phyloP scores from a whole-genome alignment of 1,140 invertebrate genomes.

The Alviniconcha marisindica region DNA sequence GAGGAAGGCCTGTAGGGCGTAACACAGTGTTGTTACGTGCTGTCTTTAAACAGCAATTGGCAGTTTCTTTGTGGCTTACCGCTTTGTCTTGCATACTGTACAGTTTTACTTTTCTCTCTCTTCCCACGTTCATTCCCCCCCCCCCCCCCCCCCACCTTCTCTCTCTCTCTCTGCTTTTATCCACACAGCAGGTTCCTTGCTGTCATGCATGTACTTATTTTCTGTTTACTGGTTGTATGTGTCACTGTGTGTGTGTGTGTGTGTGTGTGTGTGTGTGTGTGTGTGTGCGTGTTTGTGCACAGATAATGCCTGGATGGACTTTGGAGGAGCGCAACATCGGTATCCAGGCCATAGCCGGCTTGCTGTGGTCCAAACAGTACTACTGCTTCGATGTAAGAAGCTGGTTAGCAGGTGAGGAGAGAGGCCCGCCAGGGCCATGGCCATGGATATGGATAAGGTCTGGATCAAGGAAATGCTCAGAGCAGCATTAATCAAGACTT shows the following conservation, averaged over 20 bases:
- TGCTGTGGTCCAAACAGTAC: constrained; percentile 75
- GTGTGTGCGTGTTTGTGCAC: background rate
- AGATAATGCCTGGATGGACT: constrained; percentile 19
- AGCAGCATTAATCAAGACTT: too few species aligned
- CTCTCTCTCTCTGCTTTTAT: background rate
- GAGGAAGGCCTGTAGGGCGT: too few species aligned
- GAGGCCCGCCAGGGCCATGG: too few species aligned
- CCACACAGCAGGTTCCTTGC: background rate
- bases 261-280: constrained; percentile 27
- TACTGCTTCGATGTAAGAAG: constrained; percentile 69
- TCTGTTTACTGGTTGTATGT: background rate
- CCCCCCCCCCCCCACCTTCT: too few species aligned
- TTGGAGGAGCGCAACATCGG: constrained; percentile 58
- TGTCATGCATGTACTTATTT: background rate
- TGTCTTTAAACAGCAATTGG: too few species aligned
- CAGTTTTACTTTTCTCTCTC: too few species aligned
- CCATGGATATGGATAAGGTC: too few species aligned
- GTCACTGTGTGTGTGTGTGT: background rate
- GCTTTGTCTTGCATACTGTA: too few species aligned
- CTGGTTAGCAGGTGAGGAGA: constrained; percentile 59
- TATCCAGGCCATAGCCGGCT: constrained; percentile 71
- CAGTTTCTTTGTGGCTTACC: too few species aligned
- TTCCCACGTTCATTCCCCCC: too few species aligned
- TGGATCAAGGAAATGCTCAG: too few species aligned
- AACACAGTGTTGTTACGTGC: too few species aligned